Evolutionary conservation across 2,888 invertebrate species (phyloP).

Genomic region (Chromoteleia sp.): DNA sequence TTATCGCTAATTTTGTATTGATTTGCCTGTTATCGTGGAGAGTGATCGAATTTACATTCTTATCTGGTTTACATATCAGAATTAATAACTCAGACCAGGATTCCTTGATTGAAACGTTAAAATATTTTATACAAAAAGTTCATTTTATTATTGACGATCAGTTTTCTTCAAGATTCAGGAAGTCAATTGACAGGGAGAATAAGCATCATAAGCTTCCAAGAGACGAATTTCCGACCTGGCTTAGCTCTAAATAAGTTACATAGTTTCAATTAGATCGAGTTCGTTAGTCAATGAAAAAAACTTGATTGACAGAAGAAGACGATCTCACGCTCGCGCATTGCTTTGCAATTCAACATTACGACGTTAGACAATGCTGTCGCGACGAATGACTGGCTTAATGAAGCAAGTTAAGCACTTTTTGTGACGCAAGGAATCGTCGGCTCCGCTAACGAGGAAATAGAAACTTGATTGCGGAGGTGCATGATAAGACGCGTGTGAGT

Average conservation of each 20-base stretch:
- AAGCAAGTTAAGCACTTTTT: slow-evolving; percentile 18
- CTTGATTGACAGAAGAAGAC: slow-evolving; percentile 19
- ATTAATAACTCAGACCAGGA: too few relatives aligned
- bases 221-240: not conserved
- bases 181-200: too few relatives aligned
- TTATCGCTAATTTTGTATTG: slow-evolving; percentile 1
- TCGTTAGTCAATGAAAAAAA: slow-evolving; percentile 16
- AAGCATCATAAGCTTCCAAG: not conserved
- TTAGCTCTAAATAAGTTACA: slow-evolving; percentile 15
- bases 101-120: too few relatives aligned
- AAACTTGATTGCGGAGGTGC: slow-evolving; percentile 53
- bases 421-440: slow-evolving; percentile 37
- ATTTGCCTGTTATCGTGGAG: not conserved
- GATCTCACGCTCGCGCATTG: slow-evolving; percentile 1
- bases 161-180: not conserved
- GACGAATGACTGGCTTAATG: slow-evolving; percentile 7
- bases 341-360: slow-evolving; percentile 27
- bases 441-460: slow-evolving; percentile 53
- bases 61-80: not conserved
- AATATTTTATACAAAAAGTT: not conserved
- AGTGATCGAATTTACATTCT: not conserved
- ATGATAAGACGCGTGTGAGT: not conserved
- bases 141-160: not conserved
- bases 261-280: slow-evolving; percentile 7
- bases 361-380: slow-evolving; percentile 14